Evolutionary conservation across 2,888 invertebrate species (phyloP).

Genomic region (Pilophorus perplexus): DNA sequence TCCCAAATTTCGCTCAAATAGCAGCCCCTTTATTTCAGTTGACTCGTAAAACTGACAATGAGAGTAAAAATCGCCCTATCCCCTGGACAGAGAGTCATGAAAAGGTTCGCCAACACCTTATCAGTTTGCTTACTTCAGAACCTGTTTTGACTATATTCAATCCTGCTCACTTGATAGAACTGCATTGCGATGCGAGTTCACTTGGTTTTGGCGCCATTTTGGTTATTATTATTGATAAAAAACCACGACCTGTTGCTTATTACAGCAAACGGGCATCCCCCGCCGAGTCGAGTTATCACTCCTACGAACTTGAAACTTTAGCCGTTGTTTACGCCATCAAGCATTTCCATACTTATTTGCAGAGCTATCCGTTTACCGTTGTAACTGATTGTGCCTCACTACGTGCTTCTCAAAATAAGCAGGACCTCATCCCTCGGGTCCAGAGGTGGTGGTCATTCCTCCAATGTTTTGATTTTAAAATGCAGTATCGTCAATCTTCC

Average conservation of each 20-base stretch:
- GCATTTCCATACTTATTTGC: conserved; percentile 51
- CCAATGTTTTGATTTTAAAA: conserved; percentile 47
- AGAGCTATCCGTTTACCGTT: conserved; percentile 50
- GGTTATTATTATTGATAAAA: conserved; percentile 1
- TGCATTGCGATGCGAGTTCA: conserved; percentile 30
- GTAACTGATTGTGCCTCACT: conserved; percentile 51
- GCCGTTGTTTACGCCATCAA: no score
- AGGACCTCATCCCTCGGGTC: conserved; percentile 49
- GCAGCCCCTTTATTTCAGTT: conserved; percentile 2
- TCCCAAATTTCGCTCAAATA: conserved; percentile 3
- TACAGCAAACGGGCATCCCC: conserved; percentile 22
- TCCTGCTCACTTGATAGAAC: conserved; percentile 6
- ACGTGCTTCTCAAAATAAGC: conserved; percentile 49
- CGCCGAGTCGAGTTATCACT: conserved; percentile 5
- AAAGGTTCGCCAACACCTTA: neutral
- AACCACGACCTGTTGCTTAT: conserved; percentile 24
- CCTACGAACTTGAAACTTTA: conserved; percentile 15
- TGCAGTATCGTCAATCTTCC: no score
- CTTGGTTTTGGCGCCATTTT: conserved; percentile 15
- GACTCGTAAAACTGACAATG: neutral
- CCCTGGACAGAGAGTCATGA: conserved; percentile 22
- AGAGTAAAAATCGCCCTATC: neutral
- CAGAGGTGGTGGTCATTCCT: conserved; percentile 51
- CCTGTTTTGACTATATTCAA: conserved; percentile 25
- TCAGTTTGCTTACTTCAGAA: neutral